A percentile compares a stretch with the other conserved stretches of the same genome.
Conservation (phyloP, 35 echinoderm and acorn worm genomes). For the Lytechinus variegatus region DNA sequence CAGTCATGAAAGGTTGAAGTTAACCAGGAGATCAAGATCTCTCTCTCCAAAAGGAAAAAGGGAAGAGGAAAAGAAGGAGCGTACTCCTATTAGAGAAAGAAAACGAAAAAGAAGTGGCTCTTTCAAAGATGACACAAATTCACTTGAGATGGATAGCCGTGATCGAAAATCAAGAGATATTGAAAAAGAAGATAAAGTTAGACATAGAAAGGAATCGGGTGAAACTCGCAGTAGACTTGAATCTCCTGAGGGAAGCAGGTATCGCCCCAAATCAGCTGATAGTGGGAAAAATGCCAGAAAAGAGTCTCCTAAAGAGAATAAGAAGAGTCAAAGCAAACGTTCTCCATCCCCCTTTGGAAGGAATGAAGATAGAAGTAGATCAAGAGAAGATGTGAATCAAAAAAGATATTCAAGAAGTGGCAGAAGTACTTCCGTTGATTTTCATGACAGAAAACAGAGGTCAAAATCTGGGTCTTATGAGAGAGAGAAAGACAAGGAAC, state of each 20-base stretch:
- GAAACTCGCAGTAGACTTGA: neutral
- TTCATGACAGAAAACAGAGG: neutral
- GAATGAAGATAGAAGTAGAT: neutral
- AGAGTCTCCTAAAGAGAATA: neutral
- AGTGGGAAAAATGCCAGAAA: neutral
- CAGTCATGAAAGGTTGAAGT: neutral
- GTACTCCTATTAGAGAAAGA: neutral
- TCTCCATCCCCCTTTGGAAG: neutral
- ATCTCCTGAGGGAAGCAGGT: neutral
- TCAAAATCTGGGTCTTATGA: neutral
- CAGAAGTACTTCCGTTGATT: constrained; percentile 8
- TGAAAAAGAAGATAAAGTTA: neutral
- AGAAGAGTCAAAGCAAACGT: neutral
- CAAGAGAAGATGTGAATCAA: neutral
- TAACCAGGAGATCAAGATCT: neutral
- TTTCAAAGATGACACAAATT: neutral
- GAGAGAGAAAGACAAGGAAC: neutral
- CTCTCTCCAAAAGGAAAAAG: neutral
- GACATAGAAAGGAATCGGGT: neutral
- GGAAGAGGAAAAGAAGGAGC: neutral
- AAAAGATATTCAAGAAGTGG: neutral
- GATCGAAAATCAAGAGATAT: constrained; percentile 32
- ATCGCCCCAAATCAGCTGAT: neutral
- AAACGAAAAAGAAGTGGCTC: constrained; percentile 23
- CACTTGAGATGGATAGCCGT: neutral